Conservation (phyloP, 2,888 invertebrate genomes). For the Tachystola acroxantha region DNA sequence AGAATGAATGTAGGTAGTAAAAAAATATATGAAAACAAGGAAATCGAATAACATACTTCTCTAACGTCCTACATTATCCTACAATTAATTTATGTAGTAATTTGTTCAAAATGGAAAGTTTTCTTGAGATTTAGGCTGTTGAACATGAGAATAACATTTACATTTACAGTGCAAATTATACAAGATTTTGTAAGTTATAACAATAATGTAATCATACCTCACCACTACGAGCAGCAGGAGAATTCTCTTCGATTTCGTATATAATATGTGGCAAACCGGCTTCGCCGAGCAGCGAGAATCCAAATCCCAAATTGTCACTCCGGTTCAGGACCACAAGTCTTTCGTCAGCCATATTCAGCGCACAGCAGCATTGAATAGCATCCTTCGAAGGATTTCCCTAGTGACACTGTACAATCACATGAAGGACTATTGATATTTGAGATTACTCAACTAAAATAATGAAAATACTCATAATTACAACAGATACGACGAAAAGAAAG, state of each 20-base stretch:
- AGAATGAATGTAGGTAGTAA: too few species aligned
- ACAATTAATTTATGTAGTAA: too few species aligned
- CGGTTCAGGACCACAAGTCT: conserved; percentile 92
- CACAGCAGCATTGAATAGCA: conserved; percentile 71
- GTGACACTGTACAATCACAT: conserved; percentile 50
- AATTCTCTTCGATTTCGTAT: conserved; percentile 95
- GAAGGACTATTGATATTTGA: conserved; percentile 29
- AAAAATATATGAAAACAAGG: too few species aligned
- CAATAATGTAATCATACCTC: conserved; percentile 84
- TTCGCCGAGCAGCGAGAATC: conserved; percentile 93
- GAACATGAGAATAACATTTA: too few species aligned
- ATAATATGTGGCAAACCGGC: conserved; percentile 95
- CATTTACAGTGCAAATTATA: too few species aligned
- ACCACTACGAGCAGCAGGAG: conserved; percentile 93
- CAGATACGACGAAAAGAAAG: conserved; percentile 60
- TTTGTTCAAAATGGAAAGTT: too few species aligned
- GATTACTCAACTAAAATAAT: conserved; percentile 41
- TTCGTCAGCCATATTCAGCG: conserved; percentile 90
- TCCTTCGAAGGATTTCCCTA: conserved; percentile 57
- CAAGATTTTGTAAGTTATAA: too few species aligned
- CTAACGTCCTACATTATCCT: too few species aligned
- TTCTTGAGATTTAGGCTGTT: too few species aligned
- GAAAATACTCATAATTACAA: conserved; percentile 59
- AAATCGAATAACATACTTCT: too few species aligned
- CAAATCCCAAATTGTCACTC: conserved; percentile 92